These are phyloP conservation scores for Phengaris arion DNA, from an alignment of 2,888 invertebrate species.

Conservation along the genomic window DNA sequence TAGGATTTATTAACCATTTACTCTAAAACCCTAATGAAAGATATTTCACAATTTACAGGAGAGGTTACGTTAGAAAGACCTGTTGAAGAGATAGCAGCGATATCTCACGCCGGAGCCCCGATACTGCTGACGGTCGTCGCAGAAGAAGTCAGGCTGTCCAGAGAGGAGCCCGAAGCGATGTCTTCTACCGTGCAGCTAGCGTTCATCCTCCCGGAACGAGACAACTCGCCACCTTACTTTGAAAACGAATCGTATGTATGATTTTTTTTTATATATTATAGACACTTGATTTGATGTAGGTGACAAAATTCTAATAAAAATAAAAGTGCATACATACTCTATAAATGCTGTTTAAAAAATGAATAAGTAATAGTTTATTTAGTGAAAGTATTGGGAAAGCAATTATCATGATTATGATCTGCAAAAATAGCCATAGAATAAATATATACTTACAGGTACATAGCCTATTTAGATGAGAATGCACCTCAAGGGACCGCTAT, in stretches of 20 bases:
- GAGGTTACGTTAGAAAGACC: conserved; percentile 81
- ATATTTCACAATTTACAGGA: conserved; percentile 52
- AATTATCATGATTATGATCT: background rate
- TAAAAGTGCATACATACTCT: no score
- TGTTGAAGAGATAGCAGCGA: conserved; percentile 87
- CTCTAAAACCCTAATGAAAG: background rate
- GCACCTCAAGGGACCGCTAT: conserved; percentile 88
- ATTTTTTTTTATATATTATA: no score
- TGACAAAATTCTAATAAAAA: no score
- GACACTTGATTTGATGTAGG: no score
- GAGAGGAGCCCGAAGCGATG: conserved; percentile 88
- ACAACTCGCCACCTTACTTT: conserved; percentile 88
- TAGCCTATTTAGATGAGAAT: conserved; percentile 88
- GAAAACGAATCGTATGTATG: conserved; percentile 85
- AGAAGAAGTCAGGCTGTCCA: conserved; percentile 87
- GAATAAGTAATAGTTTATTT: background rate
- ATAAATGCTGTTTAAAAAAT: no score
- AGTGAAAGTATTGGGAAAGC: background rate
- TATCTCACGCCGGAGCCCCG: conserved; percentile 90
- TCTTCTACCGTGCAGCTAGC: conserved; percentile 91
- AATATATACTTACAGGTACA: conserved; percentile 79
- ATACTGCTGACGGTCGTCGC: conserved; percentile 91
- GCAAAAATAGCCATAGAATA: background rate
- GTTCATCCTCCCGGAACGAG: conserved; percentile 87
- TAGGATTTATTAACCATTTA: no score